Base-by-base conservation (phyloP, 2,888 invertebrate genomes). In the Xylota segnis region DNA sequence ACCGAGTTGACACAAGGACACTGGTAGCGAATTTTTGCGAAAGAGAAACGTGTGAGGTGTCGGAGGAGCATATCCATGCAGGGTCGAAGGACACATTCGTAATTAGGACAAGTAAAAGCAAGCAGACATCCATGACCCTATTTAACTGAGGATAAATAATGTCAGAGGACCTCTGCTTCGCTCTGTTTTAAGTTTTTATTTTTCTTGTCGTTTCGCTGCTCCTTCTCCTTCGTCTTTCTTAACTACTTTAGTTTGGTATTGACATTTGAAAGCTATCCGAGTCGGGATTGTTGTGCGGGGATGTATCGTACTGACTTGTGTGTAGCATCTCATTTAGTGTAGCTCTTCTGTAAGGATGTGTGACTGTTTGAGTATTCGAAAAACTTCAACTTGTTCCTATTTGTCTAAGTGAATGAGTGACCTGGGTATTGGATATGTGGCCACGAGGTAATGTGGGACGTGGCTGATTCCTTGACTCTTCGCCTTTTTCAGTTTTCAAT, bases 91-190 rank as follows among this genome's bases (percentile, higher is more conserved):
- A 81, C 81, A 81, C 81, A 66, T 76, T 71, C 52, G 75, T 84
- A 81, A 84, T 84, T 84, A 84, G 81, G 76, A 79, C 74, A 79
- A 79, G 79, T 65, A 56, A 83, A 77, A 77, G 72, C 78, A 70
- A 83, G 83, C 52, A 74, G 84, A 71, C 81, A 84, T 81, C 84
- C 84, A 84, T 84, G 84, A 84, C 84, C 84, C 84, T 81, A 79
- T 84, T 84, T 76, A 71, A 45, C 52, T 32, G 59, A 74, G 70
- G 78, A 70, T 79, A 84, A 84, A 84, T 75, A 74, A 75, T 66
- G 58, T 43, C n/a, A 68, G 63, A 68, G 78, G 61, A 70, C 43
- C n/a, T n/a, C n/a, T 58, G n/a, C 12, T 79, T 16, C 40, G 50
- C 37, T 59, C 14, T 18, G 29, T 52, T 68, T 52, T 23, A 32